These are phyloP conservation scores for Chromoteleia sp. DNA, from an alignment of 2,888 invertebrate species.

Conservation along the genomic window DNA sequence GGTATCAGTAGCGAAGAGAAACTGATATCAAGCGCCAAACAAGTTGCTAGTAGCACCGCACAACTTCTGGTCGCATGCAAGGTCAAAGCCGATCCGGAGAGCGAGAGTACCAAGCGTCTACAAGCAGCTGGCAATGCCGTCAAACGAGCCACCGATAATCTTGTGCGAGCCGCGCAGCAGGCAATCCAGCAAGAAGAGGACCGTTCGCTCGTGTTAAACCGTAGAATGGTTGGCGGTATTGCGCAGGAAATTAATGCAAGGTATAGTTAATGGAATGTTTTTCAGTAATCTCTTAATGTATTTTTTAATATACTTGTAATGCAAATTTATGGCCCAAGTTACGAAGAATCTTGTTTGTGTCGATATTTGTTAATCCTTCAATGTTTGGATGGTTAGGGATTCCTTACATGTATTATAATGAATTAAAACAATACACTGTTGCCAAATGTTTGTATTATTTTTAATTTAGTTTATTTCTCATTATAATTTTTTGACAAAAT, in stretches of 20 bases:
- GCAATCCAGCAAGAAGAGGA: constrained; percentile 97
- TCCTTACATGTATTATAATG: too few species aligned
- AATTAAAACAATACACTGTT: too few species aligned
- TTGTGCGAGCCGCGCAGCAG: constrained; percentile 97
- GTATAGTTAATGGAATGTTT: constrained; percentile 29
- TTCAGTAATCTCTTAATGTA: too few species aligned
- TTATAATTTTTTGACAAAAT: too few species aligned
- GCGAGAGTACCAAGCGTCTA: constrained; percentile 95
- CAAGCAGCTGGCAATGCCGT: constrained; percentile 98
- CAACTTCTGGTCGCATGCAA: constrained; percentile 99
- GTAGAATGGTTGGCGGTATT: constrained; percentile 97
- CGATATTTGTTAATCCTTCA: too few species aligned
- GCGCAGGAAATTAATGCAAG: constrained; percentile 96
- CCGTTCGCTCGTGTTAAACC: constrained; percentile 94
- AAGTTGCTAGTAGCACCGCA: constrained; percentile 98
- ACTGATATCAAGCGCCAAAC: constrained; percentile 97
- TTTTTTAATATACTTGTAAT: too few species aligned
- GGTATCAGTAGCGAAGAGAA: constrained; percentile 97
- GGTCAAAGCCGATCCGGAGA: constrained; percentile 98
- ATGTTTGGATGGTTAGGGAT: too few species aligned
- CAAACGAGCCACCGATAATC: constrained; percentile 98
- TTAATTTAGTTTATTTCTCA: too few species aligned
- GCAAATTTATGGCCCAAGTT: too few species aligned
- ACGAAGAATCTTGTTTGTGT: too few species aligned
- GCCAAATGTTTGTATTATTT: too few species aligned